Evolutionary conservation across 2,113 vertebrate species (phyloP), one percentile per base, ranked within the genome.

Genomic region (Emydura subglobosa): DNA sequence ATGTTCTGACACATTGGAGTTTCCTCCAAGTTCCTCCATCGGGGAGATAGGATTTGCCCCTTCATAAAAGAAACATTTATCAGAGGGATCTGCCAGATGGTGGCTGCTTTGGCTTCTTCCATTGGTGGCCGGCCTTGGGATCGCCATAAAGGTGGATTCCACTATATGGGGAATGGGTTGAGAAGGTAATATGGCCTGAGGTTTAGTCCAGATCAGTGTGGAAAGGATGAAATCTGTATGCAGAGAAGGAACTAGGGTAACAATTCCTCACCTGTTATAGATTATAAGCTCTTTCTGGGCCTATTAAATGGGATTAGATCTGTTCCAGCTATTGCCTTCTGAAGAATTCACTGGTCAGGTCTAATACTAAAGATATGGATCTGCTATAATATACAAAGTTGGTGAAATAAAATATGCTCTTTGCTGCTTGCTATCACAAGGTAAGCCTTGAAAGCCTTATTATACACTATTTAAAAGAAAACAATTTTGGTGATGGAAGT

Each of bases 271-370:
- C 86, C 85, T 94, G 95, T 94, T 92, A 94, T 92, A 91, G 50
- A 65, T 85, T 80, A 16, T 92, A 72, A 87, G 87, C 85, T 94
- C 90, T 72, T 80, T 53, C n/a, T 97, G 91, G 94, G 65, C 90
- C 55, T 92, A 88, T 95, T 93, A 55, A 49, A 84, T 91, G 87
- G 95, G 87, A 92, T 72, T 93, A 83, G 92, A 91, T 96, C 92
- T 96, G 54, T 72, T 79, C 10, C 7, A 0, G 92, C 91, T 92
- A 87, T 92, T 94, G 78, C 74, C 87, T 94, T 81, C 51, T 68
- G 31, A n/a, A n/a, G 17, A 68, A 68, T 68, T 68, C 65, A 68
- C 65, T 68, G 34, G 44, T 51, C 34, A 65, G 31, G 79, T 91
- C 85, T 88, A 49, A 7, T 93, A 80, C 29, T 87, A 93, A 47